These are phyloP conservation scores for Paracanthobrama guichenoti DNA, from an alignment of 2,113 vertebrate genomes.

Conservation along the genomic window DNA sequence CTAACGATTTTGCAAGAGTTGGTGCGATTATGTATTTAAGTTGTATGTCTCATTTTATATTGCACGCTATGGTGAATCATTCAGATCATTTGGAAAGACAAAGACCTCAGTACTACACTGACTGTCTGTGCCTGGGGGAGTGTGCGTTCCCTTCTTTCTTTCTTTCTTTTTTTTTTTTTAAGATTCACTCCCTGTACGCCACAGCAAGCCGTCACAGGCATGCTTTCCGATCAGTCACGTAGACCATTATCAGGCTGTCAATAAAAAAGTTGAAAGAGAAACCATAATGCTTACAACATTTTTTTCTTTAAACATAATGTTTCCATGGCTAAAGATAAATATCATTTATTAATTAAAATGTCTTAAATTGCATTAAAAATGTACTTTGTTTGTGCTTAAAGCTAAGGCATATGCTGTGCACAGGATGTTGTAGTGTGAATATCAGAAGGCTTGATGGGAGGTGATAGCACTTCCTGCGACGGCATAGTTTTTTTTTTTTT, in stretches of 20 bases:
- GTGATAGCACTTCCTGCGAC: constrained; percentile 11
- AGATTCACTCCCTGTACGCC: background rate
- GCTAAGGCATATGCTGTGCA: background rate
- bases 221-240: background rate
- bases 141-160: background rate
- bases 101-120: background rate
- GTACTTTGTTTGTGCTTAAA: background rate
- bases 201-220: background rate
- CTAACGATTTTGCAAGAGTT: background rate
- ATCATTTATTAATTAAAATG: background rate
- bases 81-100: background rate
- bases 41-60: background rate
- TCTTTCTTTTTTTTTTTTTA: background rate
- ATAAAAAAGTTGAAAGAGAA: background rate
- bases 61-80: background rate
- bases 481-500: constrained; percentile 22
- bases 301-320: background rate
- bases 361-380: too few relatives aligned
- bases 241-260: background rate
- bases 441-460: constrained; percentile 12
- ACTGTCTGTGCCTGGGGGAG: background rate
- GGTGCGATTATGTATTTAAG: background rate
- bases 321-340: background rate
- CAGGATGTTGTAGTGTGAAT: constrained; percentile 18
- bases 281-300: background rate